Evolutionary conservation across 2,888 invertebrate species (phyloP).

Genomic region (Eremobia ochroleuca): DNA sequence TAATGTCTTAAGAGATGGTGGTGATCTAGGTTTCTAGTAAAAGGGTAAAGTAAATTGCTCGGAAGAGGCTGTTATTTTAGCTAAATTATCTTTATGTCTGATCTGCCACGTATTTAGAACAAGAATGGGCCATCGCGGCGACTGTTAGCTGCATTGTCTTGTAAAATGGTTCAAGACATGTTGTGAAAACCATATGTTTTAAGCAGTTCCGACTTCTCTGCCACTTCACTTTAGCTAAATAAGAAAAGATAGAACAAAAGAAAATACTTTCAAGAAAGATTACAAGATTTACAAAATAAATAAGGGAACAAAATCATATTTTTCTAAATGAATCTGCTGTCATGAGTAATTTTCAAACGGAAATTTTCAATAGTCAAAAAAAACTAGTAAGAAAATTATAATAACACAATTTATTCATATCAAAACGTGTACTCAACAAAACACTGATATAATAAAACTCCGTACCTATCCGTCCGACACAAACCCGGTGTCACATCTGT

Average conservation of each 20-base stretch:
- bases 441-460: constrained; percentile 30
- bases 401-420: constrained; percentile 12
- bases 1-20: constrained; percentile 18
- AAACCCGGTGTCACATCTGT: constrained; percentile 36
- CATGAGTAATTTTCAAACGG: not conserved
- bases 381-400: not conserved
- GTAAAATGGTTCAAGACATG: not conserved
- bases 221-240: not conserved
- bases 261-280: not conserved
- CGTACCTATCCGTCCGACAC: not conserved
- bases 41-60: not conserved
- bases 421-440: constrained; percentile 18
- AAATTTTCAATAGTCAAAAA: not conserved
- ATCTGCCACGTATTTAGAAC: not conserved
- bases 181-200: not conserved
- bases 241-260: not conserved
- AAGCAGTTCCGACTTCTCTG: no score
- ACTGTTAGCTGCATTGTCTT: not conserved
- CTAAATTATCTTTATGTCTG: not conserved
- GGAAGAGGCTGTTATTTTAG: not conserved
- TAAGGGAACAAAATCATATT: not conserved
- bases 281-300: no score
- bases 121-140: not conserved
- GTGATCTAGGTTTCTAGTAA: not conserved
- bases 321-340: not conserved